Evolutionary conservation across 2,113 vertebrate genomes (phyloP).

Genomic region (Callospermophilus lateralis): DNA sequence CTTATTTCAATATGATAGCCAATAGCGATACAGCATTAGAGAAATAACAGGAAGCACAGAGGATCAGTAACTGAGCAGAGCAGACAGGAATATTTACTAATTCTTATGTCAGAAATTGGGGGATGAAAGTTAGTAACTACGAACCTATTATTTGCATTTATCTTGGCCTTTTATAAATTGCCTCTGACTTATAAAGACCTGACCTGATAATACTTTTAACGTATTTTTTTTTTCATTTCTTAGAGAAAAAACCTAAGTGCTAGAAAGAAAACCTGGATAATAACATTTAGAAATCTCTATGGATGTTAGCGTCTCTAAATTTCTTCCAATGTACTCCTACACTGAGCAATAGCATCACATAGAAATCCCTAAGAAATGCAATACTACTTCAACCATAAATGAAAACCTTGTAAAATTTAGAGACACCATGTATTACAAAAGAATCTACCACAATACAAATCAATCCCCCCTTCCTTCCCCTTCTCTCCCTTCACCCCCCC

Average conservation of each 20-base stretch:
- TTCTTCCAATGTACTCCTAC: background rate
- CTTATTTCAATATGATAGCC: background rate
- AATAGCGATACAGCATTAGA: background rate
- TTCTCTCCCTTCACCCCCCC: background rate
- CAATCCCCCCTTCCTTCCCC: background rate
- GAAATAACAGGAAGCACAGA: background rate
- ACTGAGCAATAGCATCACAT: background rate
- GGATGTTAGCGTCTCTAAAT: conserved; percentile 1
- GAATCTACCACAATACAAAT: conserved; percentile 9
- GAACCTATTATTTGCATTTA: background rate
- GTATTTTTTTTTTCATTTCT: conserved; percentile 6
- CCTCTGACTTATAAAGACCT: conserved; percentile 9
- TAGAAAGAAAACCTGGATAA: background rate
- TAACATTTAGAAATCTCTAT: conserved; percentile 16
- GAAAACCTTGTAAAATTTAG: conserved; percentile 23
- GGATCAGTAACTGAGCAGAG: background rate
- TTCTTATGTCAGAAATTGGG: background rate
- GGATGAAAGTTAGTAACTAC: background rate
- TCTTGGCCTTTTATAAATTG: conserved; percentile 16
- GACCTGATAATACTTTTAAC: conserved; percentile 15
- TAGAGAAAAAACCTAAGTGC: background rate
- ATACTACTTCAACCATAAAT: background rate
- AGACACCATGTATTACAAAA: background rate
- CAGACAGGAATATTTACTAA: background rate
- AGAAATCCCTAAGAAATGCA: conserved; percentile 38